phyloP scores from a whole-genome alignment of 2,888 invertebrate genomes.

The Hyposoter didymator region DNA sequence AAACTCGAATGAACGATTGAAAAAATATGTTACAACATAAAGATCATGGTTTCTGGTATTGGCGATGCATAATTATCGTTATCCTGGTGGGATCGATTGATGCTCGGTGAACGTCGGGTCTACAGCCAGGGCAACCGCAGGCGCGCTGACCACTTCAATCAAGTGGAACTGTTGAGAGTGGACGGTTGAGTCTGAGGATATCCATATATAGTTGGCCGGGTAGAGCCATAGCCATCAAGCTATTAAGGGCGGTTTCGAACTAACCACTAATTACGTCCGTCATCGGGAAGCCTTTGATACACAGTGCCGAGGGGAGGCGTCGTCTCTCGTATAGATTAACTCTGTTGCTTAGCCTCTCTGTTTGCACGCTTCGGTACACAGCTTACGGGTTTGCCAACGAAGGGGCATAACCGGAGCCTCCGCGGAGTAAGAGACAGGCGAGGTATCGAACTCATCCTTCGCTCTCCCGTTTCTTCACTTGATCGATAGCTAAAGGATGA shows the following conservation, averaged over 20 bases:
- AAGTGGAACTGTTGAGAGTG: constrained; percentile 54
- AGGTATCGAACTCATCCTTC: constrained; percentile 58
- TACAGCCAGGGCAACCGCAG: constrained; percentile 26
- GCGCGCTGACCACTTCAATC: constrained; percentile 54
- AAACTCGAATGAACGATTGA: background rate
- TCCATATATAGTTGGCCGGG: constrained; percentile 26
- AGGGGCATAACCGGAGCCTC: constrained; percentile 55
- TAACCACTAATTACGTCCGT: constrained; percentile 78
- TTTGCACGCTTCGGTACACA: constrained; percentile 51
- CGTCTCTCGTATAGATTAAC: constrained; percentile 48
- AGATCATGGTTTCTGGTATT: constrained; percentile 23
- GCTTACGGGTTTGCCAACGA: constrained; percentile 45
- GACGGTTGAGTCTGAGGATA: constrained; percentile 15
- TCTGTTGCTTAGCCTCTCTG: constrained; percentile 46
- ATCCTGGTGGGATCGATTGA: constrained; percentile 37
- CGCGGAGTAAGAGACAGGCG: constrained; percentile 16
- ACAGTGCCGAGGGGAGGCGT: constrained; percentile 28
- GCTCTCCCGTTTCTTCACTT: constrained; percentile 65
- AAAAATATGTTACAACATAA: constrained; percentile 5
- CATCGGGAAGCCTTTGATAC: constrained; percentile 72
- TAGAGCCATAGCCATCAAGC: constrained; percentile 47
- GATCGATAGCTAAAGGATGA: constrained; percentile 80
- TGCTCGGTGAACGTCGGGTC: background rate
- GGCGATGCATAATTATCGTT: constrained; percentile 41
- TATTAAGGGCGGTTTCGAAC: constrained; percentile 65